phyloP scores from a whole-genome alignment of 2,888 invertebrate species.

The Molorchus minor region DNA sequence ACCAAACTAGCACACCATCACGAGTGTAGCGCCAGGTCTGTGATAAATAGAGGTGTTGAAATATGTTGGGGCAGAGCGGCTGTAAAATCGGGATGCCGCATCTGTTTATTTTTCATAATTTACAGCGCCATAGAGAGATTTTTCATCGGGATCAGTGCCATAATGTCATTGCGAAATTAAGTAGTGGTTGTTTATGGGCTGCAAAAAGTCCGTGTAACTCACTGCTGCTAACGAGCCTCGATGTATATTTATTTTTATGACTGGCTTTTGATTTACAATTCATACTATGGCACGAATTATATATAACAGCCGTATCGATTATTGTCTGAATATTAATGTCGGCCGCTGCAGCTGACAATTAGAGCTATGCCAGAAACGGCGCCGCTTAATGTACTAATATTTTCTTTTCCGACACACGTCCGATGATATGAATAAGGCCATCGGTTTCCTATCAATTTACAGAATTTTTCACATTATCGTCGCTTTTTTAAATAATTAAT shows the following conservation, averaged over 20 bases:
- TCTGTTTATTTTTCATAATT: conserved; percentile 54
- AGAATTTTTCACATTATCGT: too few relatives aligned
- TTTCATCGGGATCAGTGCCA: conserved; percentile 55
- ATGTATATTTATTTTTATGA: conserved; percentile 51
- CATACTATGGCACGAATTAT: conserved; percentile 33
- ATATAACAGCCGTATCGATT: conserved; percentile 24
- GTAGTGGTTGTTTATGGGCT: conserved; percentile 57
- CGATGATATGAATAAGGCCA: too few relatives aligned
- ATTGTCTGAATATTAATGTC: conserved; percentile 35
- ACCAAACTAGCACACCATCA: neutral
- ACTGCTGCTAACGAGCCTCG: conserved; percentile 53
- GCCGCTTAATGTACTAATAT: neutral
- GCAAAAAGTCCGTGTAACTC: conserved; percentile 51
- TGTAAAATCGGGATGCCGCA: conserved; percentile 21
- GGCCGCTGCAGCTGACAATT: conserved; percentile 19
- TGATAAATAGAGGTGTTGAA: conserved; percentile 38
- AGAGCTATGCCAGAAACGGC: conserved; percentile 11
- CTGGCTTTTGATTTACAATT: conserved; percentile 42
- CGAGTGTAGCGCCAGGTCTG: conserved; percentile 29
- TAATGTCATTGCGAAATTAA: conserved; percentile 58
- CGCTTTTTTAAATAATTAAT: too few relatives aligned
- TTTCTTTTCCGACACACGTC: neutral
- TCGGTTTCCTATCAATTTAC: too few relatives aligned
- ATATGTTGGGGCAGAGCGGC: conserved; percentile 28
- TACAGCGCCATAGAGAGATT: conserved; percentile 45